Percentiles rank a stretch among this genome's conserved stretches.
phyloP scores from a whole-genome alignment of 2,113 vertebrate species.

The Tupaia chinensis region DNA sequence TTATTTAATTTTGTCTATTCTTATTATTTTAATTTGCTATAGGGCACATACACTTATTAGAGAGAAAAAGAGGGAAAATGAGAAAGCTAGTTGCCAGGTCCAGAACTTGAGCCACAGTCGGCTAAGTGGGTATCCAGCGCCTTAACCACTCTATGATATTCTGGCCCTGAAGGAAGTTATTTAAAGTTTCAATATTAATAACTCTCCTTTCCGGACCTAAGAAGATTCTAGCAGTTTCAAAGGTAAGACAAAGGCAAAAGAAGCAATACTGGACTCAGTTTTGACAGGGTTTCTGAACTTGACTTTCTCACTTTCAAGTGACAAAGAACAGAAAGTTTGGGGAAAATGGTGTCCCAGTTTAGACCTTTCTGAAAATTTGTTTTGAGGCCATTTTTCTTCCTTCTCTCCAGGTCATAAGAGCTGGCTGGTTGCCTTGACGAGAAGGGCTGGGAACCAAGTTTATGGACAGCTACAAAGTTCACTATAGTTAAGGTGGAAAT shows the following conservation, averaged over 20 bases:
- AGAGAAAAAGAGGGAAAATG: too few relatives aligned
- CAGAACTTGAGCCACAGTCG: too few relatives aligned
- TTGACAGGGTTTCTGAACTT: not conserved
- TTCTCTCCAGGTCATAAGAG: not conserved
- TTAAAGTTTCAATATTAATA: constrained; percentile 22
- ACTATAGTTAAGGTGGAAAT: not conserved
- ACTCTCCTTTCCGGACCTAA: constrained; percentile 13
- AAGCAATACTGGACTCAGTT: constrained; percentile 16
- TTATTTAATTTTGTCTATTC: too few relatives aligned
- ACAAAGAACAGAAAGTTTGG: not conserved
- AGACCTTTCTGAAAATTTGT: constrained; percentile 5
- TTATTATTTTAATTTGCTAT: too few relatives aligned
- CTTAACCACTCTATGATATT: too few relatives aligned
- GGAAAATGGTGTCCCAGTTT: not conserved
- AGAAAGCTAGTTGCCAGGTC: too few relatives aligned
- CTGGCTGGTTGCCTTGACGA: not conserved
- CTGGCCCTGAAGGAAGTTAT: too few relatives aligned
- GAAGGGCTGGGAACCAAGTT: not conserved
- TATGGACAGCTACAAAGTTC: not conserved
- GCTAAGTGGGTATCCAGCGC: too few relatives aligned
- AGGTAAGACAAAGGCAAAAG: not conserved
- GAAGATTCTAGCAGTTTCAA: constrained; percentile 39
- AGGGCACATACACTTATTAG: too few relatives aligned
- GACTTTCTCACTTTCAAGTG: constrained; percentile 22
- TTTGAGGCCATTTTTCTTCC: not conserved